Conservation (phyloP, 2,797 vertebrate genomes). For the Sebastes vulpes region DNA sequence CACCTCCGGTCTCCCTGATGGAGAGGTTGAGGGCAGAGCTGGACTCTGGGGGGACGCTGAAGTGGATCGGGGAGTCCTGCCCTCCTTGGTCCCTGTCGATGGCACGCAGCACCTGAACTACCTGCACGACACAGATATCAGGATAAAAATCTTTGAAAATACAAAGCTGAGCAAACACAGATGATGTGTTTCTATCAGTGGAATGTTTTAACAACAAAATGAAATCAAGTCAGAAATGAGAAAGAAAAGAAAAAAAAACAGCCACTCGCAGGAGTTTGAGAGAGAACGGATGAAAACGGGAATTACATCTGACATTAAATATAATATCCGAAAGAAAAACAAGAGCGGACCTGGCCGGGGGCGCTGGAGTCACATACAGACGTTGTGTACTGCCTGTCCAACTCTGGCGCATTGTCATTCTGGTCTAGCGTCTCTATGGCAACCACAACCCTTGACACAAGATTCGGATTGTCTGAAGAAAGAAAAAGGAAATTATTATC, state of each 20-base stretch:
- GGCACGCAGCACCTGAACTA: conserved; percentile 89
- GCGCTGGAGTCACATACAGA: conserved; percentile 91
- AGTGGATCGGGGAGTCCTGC: conserved; percentile 84
- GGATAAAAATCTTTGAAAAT: background rate
- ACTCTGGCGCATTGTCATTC: conserved; percentile 92
- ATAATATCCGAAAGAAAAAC: background rate
- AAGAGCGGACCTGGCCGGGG: conserved; percentile 88
- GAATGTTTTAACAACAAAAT: background rate
- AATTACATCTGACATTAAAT: background rate
- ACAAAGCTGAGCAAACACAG: background rate
- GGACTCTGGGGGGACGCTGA: conserved; percentile 87
- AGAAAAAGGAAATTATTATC: conserved; percentile 38
- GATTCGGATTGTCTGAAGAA: conserved; percentile 89
- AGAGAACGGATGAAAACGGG: background rate
- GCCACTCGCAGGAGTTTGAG: background rate
- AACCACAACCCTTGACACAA: conserved; percentile 89
- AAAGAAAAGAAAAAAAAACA: background rate
- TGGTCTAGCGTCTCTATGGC: conserved; percentile 92
- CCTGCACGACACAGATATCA: conserved; percentile 68
- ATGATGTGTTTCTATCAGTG: background rate
- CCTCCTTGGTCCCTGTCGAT: conserved; percentile 88
- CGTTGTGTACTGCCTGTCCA: conserved; percentile 89
- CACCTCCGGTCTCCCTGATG: conserved; percentile 88
- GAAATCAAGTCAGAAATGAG: background rate
- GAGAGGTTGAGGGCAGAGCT: conserved; percentile 87